Evolutionary conservation across 2,797 vertebrate genomes (phyloP).

Genomic region (Phaenicophaeus curvirostris): DNA sequence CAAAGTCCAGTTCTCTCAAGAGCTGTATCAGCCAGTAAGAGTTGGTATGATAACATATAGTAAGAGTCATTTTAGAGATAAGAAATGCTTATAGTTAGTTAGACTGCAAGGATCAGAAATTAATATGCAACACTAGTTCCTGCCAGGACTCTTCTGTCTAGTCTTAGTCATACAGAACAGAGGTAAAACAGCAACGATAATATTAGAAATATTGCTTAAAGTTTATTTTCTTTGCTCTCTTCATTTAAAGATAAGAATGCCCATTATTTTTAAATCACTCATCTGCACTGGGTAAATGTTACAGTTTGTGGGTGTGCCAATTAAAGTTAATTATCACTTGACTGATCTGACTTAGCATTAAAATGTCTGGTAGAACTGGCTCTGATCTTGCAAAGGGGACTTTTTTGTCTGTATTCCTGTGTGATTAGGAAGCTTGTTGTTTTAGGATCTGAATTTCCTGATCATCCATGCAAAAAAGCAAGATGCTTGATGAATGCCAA

Average conservation of each 20-base stretch:
- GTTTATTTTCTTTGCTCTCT: slow-evolving; percentile 66
- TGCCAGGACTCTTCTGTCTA: background rate
- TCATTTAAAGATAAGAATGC: slow-evolving; percentile 67
- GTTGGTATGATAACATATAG: background rate
- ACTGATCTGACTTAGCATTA: slow-evolving; percentile 66
- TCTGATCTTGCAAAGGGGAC: slow-evolving; percentile 52
- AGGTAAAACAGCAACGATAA: slow-evolving; percentile 45
- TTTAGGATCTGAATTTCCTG: background rate
- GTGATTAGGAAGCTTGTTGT: slow-evolving; percentile 19
- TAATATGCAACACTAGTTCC: background rate
- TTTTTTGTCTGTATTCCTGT: slow-evolving; percentile 39
- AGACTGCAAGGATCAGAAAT: background rate
- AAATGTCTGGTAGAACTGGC: slow-evolving; percentile 68
- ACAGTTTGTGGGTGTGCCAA: slow-evolving; percentile 64
- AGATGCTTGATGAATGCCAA: background rate
- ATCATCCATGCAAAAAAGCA: background rate
- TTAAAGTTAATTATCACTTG: slow-evolving; percentile 74
- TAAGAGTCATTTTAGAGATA: slow-evolving; percentile 1
- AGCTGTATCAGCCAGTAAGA: background rate
- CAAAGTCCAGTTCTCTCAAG: background rate
- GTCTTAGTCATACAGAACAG: background rate
- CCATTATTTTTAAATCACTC: slow-evolving; percentile 67
- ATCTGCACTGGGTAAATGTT: slow-evolving; percentile 52
- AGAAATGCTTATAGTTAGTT: background rate
- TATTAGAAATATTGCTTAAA: slow-evolving; percentile 62